Evolutionary conservation across 2,888 invertebrate genomes (phyloP).

Genomic region (Chaitophorus viminalis): DNA sequence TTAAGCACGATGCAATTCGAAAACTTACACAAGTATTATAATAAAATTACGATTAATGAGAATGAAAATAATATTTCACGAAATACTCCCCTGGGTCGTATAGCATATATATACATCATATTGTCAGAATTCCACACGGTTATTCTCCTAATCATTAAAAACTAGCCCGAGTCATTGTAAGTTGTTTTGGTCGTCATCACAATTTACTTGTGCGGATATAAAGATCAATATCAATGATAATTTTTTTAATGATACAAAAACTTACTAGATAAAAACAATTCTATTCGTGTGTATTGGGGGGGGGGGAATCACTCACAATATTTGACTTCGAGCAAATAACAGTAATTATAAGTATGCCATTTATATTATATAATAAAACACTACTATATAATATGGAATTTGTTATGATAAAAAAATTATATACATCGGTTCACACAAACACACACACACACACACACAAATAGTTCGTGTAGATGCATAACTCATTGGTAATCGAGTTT

Average conservation of each 20-base stretch:
- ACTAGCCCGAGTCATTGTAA: no score
- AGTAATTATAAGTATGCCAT: not conserved
- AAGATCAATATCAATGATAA: not conserved
- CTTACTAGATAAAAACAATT: no score
- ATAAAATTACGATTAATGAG: no score
- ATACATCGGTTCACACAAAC: not conserved
- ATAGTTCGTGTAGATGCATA: constrained; percentile 24
- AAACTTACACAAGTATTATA: no score
- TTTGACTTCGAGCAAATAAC: not conserved
- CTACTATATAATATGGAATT: not conserved
- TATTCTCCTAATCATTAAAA: no score
- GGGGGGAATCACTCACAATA: not conserved
- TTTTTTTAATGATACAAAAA: not conserved
- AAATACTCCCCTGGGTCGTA: no score
- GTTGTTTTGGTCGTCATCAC: not conserved
- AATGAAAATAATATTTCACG: no score
- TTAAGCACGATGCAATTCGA: no score
- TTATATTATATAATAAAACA: not conserved
- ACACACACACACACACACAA: not conserved
- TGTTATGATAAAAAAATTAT: not conserved
- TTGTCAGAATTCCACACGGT: no score
- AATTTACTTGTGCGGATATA: not conserved
- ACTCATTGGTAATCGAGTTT: constrained; percentile 15
- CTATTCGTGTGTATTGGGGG: no score
- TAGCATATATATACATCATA: no score